These are phyloP conservation scores for Petroica traversi DNA, from an alignment of 2,113 vertebrate genomes.

Conservation along the genomic window DNA sequence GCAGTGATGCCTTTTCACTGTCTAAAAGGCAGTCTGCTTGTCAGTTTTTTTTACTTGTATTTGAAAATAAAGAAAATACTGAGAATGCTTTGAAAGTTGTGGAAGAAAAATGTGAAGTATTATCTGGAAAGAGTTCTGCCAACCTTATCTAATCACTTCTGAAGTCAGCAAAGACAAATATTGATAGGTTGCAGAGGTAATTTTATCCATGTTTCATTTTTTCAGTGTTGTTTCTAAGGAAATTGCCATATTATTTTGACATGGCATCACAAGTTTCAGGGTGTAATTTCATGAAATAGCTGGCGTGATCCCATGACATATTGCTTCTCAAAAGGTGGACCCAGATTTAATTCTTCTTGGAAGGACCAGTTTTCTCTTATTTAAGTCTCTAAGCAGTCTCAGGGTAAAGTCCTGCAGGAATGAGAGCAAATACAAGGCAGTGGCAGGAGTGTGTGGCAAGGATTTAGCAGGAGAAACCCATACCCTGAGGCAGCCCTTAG, in stretches of 20 bases:
- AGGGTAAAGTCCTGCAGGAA: neutral
- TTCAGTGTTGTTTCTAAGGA: neutral
- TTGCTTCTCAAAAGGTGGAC: neutral
- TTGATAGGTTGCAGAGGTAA: neutral
- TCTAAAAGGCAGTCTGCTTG: neutral
- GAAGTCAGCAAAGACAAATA: neutral
- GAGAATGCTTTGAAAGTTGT: neutral
- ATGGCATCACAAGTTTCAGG: neutral
- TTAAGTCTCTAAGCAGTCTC: neutral
- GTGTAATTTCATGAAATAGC: neutral
- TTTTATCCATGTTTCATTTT: neutral
- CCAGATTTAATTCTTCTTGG: neutral
- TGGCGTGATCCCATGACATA: neutral
- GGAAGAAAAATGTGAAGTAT: neutral
- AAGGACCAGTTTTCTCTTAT: neutral
- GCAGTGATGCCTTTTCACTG: neutral
- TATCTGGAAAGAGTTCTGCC: neutral
- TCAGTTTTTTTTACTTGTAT: neutral
- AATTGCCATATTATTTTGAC: neutral
- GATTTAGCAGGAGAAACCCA: neutral
- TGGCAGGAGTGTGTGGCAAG: neutral
- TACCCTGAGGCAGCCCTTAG: neutral
- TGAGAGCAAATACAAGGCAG: neutral
- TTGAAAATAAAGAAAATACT: neutral
- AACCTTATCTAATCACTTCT: neutral